A percentile compares a stretch with the other conserved stretches of the same genome.
These are phyloP conservation scores for Centroberyx gerrardi DNA, from an alignment of 2,797 vertebrate genomes.

Conservation along the genomic window DNA sequence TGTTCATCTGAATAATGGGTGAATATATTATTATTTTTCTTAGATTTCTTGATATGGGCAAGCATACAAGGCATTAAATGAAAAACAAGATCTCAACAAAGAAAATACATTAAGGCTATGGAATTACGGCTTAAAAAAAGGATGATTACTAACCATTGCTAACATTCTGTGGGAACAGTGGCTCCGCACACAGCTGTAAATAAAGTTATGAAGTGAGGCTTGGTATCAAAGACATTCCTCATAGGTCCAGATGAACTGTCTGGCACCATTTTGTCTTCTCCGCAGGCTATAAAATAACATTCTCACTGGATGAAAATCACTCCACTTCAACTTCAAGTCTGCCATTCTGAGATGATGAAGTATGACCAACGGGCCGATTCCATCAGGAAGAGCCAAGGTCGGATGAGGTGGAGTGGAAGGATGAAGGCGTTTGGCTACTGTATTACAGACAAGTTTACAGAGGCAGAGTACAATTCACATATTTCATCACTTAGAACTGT, in stretches of 20 bases:
- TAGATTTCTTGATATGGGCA: conserved; percentile 31
- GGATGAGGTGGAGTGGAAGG: conserved; percentile 13
- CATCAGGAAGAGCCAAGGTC: conserved; percentile 8
- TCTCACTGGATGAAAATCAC: conserved; percentile 50
- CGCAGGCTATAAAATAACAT: conserved; percentile 52
- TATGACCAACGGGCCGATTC: not conserved
- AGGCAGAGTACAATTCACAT: not conserved
- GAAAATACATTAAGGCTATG: conserved; percentile 66
- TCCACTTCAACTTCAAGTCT: conserved; percentile 6
- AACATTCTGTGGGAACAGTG: conserved; percentile 54
- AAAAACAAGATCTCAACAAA: conserved; percentile 32
- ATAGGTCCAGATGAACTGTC: conserved; percentile 43
- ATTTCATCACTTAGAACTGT: conserved; percentile 14
- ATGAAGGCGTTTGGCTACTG: conserved; percentile 9
- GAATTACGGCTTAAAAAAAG: conserved; percentile 67
- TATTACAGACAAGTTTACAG: not conserved
- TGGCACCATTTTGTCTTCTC: conserved; percentile 46
- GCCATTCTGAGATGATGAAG: conserved; percentile 18
- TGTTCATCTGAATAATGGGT: conserved; percentile 21
- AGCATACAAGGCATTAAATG: conserved; percentile 21
- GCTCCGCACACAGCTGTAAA: conserved; percentile 44
- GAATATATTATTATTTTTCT: conserved; percentile 37
- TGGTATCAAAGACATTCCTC: conserved; percentile 65
- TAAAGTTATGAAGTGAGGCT: conserved; percentile 50
- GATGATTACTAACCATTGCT: conserved; percentile 27